Percentiles rank a stretch among this genome's conserved stretches.
Evolutionary conservation across 2,113 vertebrate species (phyloP).

Genomic region (Raja brachyura): DNA sequence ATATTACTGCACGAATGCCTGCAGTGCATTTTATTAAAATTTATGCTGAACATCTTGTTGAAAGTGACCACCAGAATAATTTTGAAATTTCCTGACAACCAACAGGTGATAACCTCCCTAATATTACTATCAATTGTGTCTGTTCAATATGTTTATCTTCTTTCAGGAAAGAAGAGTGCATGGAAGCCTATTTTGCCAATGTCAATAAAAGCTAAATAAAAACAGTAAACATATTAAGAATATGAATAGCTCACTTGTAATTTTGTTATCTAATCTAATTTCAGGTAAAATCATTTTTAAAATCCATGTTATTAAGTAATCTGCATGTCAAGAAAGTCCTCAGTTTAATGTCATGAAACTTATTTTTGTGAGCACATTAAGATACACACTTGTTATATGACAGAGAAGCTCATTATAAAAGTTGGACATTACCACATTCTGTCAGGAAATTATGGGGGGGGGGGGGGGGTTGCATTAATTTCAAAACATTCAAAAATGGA

Average conservation of each 20-base stretch:
- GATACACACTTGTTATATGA: neutral
- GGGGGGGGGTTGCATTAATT: no score
- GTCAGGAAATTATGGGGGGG: neutral
- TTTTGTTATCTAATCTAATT: neutral
- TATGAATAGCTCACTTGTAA: neutral
- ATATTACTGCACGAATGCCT: no score
- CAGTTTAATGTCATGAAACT: neutral
- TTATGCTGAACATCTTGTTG: neutral
- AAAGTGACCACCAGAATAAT: neutral
- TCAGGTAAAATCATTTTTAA: neutral
- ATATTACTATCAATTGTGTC: neutral
- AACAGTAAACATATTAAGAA: neutral
- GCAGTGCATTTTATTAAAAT: neutral
- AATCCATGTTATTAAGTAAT: neutral
- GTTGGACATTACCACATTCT: neutral
- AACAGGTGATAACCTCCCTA: neutral
- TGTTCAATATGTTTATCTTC: neutral
- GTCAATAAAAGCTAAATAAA: neutral
- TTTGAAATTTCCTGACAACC: neutral
- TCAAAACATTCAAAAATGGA: neutral
- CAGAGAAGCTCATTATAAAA: neutral
- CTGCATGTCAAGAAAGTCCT: neutral
- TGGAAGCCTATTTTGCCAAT: neutral
- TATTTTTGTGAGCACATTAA: neutral
- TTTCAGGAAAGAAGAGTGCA: neutral